These are phyloP conservation scores for Villa cingulata DNA, from an alignment of 2,888 invertebrate genomes.

Conservation along the genomic window DNA sequence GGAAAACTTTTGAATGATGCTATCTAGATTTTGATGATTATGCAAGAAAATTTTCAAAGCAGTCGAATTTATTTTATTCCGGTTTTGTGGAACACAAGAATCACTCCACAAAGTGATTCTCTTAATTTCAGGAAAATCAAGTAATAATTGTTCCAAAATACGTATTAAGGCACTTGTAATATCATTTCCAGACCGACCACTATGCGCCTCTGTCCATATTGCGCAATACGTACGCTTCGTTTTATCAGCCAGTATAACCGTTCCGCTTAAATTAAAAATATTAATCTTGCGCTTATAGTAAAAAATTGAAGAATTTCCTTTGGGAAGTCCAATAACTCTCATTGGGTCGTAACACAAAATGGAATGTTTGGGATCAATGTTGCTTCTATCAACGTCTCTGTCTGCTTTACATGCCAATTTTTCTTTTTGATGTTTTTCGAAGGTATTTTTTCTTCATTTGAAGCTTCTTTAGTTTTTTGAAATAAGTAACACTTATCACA, in stretches of 20 bases:
- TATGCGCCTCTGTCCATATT: neutral
- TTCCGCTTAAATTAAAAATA: neutral
- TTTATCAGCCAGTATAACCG: neutral
- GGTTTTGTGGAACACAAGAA: neutral
- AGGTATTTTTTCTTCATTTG: neutral
- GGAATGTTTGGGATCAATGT: neutral
- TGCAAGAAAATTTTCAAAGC: neutral
- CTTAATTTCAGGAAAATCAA: neutral
- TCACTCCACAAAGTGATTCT: neutral
- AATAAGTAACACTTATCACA: neutral
- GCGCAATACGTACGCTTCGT: neutral
- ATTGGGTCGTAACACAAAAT: neutral
- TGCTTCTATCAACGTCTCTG: neutral
- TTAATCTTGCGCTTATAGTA: neutral
- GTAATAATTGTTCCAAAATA: neutral
- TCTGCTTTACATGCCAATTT: neutral
- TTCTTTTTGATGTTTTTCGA: neutral
- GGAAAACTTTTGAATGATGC: neutral
- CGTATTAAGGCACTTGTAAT: neutral
- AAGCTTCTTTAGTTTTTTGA: neutral
- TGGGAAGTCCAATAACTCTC: neutral
- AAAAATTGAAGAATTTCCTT: neutral
- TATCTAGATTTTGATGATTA: neutral
- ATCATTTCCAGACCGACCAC: neutral
- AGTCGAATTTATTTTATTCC: constrained; percentile 1